Base-by-base conservation (phyloP, 2,888 invertebrate species). In the Rhabditoides inermis region DNA sequence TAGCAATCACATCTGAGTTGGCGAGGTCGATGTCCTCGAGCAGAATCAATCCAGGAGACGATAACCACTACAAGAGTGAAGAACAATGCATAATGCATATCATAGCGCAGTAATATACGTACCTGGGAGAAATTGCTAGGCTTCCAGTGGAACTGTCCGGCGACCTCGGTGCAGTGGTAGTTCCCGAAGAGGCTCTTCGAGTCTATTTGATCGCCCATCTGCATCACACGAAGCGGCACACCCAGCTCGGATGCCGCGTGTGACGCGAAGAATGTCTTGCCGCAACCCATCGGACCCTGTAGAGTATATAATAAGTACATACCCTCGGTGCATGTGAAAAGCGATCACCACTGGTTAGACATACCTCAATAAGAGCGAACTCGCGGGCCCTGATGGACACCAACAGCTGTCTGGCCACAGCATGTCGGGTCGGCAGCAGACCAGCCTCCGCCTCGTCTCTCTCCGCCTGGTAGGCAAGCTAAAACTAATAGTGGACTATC, bases 61-160 rank as follows among this genome's bases (percentile, higher is more conserved):
- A 53, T 6, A 70, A 47, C 63, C 60, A 65, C 61, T 69, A 46
- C 25, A 64, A 55, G 18, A 20, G 18, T 28, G 6, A 12, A 25
- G n/a, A 26, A 15, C 15, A 49, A 28, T 32, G 3, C 12, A 28
- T 15, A 37, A 48, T 22, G 4, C 15, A 39, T n/a, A n/a, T n/a
- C n/a, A n/a, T n/a, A n/a, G n/a, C n/a, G n/a, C n/a, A n/a, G n/a
- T n/a, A n/a, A n/a, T n/a, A n/a, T n/a, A n/a, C n/a, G 26, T 32
- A 67, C 69, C 58, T 68, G 55, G 2, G 68, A 50, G 47, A 73
- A 71, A 3, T 52, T 53, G n/a, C 70, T 70, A 12, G 92, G 86
- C 66, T 88, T 84, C 95, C 95, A 98, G 22, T 90, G 80, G 81
- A 98, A 98, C 79, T 98, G 90, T 15, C 98, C 98, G 0, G 94